Evolutionary conservation across 2,113 vertebrate genomes (phyloP).

Genomic region (Haemorhous mexicanus): DNA sequence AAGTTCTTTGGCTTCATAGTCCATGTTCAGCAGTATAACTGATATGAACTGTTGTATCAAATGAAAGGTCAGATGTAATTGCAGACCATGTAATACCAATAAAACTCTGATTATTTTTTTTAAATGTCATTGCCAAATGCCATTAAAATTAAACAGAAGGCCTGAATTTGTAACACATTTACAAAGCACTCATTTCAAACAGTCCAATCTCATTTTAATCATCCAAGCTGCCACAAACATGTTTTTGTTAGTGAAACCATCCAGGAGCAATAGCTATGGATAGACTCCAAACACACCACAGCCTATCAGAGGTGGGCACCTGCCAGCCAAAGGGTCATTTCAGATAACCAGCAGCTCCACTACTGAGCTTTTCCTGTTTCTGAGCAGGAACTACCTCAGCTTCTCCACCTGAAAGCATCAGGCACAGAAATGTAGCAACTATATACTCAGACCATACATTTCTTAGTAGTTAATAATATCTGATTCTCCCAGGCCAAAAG

Average conservation of each 20-base stretch:
- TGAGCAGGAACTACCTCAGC: background rate
- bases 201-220: background rate
- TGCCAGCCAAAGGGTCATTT: background rate
- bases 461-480: background rate
- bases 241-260: background rate
- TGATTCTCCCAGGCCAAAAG: background rate
- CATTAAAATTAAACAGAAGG: background rate
- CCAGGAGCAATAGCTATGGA: background rate
- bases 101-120: background rate
- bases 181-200: background rate
- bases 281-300: background rate
- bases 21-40: background rate
- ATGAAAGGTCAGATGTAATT: background rate
- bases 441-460: accelerated
- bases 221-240: background rate
- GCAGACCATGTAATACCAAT: background rate
- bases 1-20: background rate
- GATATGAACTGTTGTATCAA: background rate
- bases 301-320: background rate
- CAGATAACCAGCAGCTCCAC: background rate
- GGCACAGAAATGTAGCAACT: background rate
- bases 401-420: background rate
- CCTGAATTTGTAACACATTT: background rate
- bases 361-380: background rate
- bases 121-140: background rate